Evolutionary conservation across 2,888 invertebrate genomes (phyloP), one percentile per base, ranked within the genome.

Genomic region (Pachymerium ferrugineum): DNA sequence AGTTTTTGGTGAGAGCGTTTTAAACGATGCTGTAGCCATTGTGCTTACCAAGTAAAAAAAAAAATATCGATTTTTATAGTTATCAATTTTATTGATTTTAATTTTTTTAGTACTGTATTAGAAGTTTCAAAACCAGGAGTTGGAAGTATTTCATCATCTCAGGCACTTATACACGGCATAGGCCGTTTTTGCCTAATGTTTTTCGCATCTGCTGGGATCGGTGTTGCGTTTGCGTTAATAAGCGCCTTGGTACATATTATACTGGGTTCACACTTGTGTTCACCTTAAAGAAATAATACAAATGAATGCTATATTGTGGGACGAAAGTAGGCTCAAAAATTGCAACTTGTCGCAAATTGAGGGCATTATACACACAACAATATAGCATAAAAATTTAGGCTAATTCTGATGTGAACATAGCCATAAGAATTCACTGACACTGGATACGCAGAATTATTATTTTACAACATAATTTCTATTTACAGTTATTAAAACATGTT

Each of bases 1-100:
- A 84, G 98, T 99, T 0, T 99, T 99, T 85, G 97, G 94, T 29
- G 92, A 93, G 81, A 94, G 94, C 79, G 94, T 97, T 80, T 86
- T 99, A 4, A 99, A 99, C 84, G 99, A 99, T 87, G 98, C 98
- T 31, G 94, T 99, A 75, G 92, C 98, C 29, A 99, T 99, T 85
- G 99, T 99, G 0, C 85, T 99, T 72, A 97, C 98, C 0, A 94
- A 95, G 77, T 85, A 82, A 81, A 83, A 67, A 12, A 0, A 80
- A 47, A 68, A 8, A 29, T 69, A 4, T 3, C 19, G 5, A 16
- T 54, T 35, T 73, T 25, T 29, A 14, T 28, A 71, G 4, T 73
- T 68, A 14, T 25, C 72, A 14, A 42, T 72, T 47, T 16, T 42
- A 67, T 42, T 38, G 14, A 19, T 25, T 16, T 16, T 35, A 14